Base-by-base conservation (phyloP, 30 jellyfish, hydroid and myxozoan genomes). In the Hydra vulgaris region DNA sequence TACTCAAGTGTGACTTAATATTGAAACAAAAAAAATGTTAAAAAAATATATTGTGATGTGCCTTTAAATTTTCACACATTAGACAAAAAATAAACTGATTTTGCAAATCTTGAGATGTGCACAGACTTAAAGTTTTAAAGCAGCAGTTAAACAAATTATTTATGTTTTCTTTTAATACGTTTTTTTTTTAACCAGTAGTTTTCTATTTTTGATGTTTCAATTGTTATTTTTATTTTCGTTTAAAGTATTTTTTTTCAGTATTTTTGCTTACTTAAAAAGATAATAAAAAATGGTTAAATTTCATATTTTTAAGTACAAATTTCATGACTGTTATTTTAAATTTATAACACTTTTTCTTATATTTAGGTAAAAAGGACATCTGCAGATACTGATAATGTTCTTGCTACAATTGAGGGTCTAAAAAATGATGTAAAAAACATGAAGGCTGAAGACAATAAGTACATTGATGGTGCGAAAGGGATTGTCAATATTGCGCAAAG, bases 391-490 rank as follows among this genome's bases (percentile, higher is more conserved):
- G 15, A 69, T 21, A 69, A 69, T 69, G 27, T 69, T 23, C 27
- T 23, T 23, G 27, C 25, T 20, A 20, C 76, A 20, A 69, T 69
- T 23, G 76, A 69, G 76, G 15, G 76, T 69, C 76, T 69, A 23
- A 21, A 69, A 69, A 69, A 69, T 20, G 76, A 69, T 69, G 25
- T 69, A 23, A 69, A 69, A 69, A 23, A 69, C 27, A 69, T 20
- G 76, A 69, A 69, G 27, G 15, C 76, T 23, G 27, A 69, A 1
- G 76, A 23, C 25, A 69, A 69, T 69, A 23, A 21, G 25, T 69
- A 69, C 76, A 69, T 69, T 23, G 27, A 23, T 23, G 76, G 76
- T 69, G 76, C 76, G 27, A 69, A 69, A 21, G 76, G 76, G 15
- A 23, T 69, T 69, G 76, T 69, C 15, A 8, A 69, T 20, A 23